A percentile compares a stretch with the other conserved stretches of the same genome.
phyloP scores from a whole-genome alignment of 2,888 invertebrate species.

The Prenolepis imparis region DNA sequence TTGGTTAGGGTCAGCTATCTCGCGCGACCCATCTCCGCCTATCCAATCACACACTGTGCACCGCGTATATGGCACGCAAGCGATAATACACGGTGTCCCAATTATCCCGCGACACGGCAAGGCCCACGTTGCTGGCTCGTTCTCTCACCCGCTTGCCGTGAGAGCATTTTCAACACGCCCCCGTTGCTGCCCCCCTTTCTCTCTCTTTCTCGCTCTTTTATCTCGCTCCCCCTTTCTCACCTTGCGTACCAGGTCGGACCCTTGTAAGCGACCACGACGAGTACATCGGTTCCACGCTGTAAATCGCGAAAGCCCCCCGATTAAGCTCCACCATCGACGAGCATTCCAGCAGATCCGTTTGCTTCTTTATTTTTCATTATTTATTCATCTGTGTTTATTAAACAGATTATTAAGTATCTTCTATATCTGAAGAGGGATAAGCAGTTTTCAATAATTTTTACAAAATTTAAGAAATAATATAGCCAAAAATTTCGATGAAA shows the following conservation, averaged over 20 bases:
- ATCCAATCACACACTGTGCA: conserved; percentile 85
- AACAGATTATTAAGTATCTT: conserved; percentile 27
- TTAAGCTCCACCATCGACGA: conserved; percentile 36
- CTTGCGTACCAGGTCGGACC: conserved; percentile 29
- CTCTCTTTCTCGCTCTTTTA: neutral
- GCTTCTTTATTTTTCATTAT: conserved; percentile 17
- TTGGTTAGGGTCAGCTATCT: conserved; percentile 86
- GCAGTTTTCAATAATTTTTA: neutral
- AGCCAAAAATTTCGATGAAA: neutral
- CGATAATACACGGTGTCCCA: conserved; percentile 86
- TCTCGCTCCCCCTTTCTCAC: conserved; percentile 21
- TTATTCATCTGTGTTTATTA: conserved; percentile 28
- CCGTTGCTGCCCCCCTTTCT: conserved; percentile 61
- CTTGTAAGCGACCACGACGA: conserved; percentile 27
- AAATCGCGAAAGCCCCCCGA: conserved; percentile 42
- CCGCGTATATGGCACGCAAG: conserved; percentile 84
- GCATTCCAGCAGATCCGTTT: conserved; percentile 26
- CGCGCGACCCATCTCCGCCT: conserved; percentile 86
- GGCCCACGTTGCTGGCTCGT: conserved; percentile 70
- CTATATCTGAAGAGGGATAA: neutral
- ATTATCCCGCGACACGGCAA: conserved; percentile 85
- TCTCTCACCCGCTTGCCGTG: conserved; percentile 71
- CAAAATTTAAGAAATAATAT: neutral
- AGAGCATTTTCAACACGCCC: conserved; percentile 83
- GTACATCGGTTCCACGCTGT: conserved; percentile 44